A percentile compares a stretch with the other conserved stretches of the same genome.
These are phyloP conservation scores for Fragum whitleyi DNA, from an alignment of 2,888 invertebrate genomes.

Conservation along the genomic window DNA sequence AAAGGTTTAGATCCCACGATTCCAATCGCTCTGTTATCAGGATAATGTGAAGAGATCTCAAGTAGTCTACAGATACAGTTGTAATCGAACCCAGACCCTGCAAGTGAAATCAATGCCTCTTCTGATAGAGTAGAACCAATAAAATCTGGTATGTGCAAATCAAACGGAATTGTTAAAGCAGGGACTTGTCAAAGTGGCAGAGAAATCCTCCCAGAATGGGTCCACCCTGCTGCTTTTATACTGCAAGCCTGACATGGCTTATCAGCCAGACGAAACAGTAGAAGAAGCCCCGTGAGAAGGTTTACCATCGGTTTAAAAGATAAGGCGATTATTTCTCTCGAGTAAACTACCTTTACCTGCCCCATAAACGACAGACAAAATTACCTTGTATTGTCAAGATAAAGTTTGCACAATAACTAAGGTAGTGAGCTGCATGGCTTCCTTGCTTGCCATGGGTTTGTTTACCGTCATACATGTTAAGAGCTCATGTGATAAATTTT, in stretches of 20 bases:
- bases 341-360: conserved; percentile 17
- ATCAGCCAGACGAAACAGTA: conserved; percentile 21
- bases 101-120: conserved; percentile 20
- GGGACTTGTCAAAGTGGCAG: conserved; percentile 10
- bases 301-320: background rate
- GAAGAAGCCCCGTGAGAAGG: conserved; percentile 19
- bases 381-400: too few relatives aligned
- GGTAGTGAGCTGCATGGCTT: too few relatives aligned
- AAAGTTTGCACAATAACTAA: too few relatives aligned
- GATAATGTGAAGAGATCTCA: conserved; percentile 7
- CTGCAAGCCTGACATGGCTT: conserved; percentile 24
- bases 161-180: background rate
- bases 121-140: background rate
- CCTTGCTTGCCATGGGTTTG: too few relatives aligned
- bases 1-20: background rate
- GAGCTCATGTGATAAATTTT: too few relatives aligned
- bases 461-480: too few relatives aligned
- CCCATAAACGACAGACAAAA: too few relatives aligned
- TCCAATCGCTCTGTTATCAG: conserved; percentile 5
- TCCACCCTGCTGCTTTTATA: conserved; percentile 23
- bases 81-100: conserved; percentile 7
- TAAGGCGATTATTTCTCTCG: conserved; percentile 5
- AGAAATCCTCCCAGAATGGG: conserved; percentile 14
- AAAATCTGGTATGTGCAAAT: background rate
- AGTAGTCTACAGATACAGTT: background rate